phyloP scores from a whole-genome alignment of 2,888 invertebrate species.

The Halictus ligatus region DNA sequence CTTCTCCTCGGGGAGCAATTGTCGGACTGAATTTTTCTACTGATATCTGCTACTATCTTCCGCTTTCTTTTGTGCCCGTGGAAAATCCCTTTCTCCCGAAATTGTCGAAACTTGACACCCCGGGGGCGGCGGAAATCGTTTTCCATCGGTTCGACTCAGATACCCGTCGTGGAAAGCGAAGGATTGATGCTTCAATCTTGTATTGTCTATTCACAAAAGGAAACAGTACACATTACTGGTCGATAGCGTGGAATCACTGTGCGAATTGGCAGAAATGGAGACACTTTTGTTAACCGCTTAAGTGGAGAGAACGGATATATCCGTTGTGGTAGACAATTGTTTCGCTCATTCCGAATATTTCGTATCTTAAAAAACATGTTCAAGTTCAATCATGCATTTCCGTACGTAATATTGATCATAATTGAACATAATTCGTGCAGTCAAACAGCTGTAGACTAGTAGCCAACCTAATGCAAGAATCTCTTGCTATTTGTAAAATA shows the following conservation, averaged over 20 bases:
- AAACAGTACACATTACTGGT: background rate
- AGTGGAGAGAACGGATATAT: constrained; percentile 4
- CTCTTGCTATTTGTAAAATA: background rate
- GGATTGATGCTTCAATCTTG: background rate
- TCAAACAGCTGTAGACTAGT: too few relatives aligned
- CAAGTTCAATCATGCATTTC: background rate
- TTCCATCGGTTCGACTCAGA: background rate
- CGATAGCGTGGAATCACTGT: background rate
- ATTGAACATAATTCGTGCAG: background rate
- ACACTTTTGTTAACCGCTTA: background rate
- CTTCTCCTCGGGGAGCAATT: constrained; percentile 58
- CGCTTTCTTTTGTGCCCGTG: constrained; percentile 53
- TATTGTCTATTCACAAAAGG: background rate
- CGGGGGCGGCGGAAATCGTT: background rate
- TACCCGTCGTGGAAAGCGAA: background rate
- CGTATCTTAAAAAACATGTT: background rate
- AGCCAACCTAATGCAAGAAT: too few relatives aligned
- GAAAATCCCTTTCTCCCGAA: constrained; percentile 33
- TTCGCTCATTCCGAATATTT: background rate
- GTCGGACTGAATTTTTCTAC: constrained; percentile 21
- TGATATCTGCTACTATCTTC: background rate
- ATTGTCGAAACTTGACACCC: background rate
- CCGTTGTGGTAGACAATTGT: background rate
- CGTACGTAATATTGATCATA: background rate
- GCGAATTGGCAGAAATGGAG: constrained; percentile 4